Percentiles rank a stretch among this genome's conserved stretches.
Conservation (phyloP, 2,113 vertebrate species). For the Sialia sialis region DNA sequence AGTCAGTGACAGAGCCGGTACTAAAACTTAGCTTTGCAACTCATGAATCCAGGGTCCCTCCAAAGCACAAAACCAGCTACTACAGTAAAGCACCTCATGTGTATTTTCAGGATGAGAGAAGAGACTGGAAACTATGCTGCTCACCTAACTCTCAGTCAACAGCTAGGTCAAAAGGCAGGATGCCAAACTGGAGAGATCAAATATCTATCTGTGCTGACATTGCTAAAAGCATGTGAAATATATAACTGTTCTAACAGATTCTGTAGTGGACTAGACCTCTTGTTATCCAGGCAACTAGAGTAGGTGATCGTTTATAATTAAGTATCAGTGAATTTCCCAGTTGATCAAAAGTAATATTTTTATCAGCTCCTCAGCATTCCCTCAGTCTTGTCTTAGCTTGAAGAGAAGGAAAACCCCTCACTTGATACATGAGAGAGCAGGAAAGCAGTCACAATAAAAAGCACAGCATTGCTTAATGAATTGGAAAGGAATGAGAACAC, state of each 20-base stretch:
- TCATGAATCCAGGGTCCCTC: not conserved
- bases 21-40: not conserved
- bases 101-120: not conserved
- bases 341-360: not conserved
- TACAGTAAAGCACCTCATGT: not conserved
- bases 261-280: not conserved
- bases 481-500: not conserved
- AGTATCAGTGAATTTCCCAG: not conserved
- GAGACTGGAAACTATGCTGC: not conserved
- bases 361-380: not conserved
- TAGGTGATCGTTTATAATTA: not conserved
- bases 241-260: not conserved
- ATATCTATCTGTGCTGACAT: not conserved
- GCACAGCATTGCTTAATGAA: conserved; percentile 13
- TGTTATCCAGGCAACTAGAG: not conserved
- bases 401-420: conserved; percentile 28
- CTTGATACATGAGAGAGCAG: not conserved
- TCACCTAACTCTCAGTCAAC: not conserved
- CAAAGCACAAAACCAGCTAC: not conserved
- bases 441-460: conserved; percentile 6
- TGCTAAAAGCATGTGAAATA: not conserved
- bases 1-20: not conserved
- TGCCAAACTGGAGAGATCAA: not conserved
- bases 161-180: not conserved
- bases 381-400: conserved; percentile 5